A percentile compares a stretch with the other conserved stretches of the same genome.
phyloP scores from a whole-genome alignment of 23 tunicate species.

The Trididemnum miniatum region DNA sequence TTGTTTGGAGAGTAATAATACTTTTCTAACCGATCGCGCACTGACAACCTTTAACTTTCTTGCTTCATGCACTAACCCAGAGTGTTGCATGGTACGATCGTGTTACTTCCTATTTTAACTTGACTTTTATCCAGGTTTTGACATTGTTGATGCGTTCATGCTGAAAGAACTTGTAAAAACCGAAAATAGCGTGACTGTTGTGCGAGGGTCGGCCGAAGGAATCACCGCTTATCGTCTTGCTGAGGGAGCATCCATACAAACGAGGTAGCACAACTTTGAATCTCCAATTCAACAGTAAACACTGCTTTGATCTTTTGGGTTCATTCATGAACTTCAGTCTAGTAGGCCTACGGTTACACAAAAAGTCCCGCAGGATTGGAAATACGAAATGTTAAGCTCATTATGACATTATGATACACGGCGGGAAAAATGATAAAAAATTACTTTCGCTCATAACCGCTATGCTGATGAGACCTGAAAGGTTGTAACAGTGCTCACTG shows the following conservation, averaged over 20 bases:
- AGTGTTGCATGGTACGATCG: background rate
- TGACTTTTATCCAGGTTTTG: conserved; percentile 69
- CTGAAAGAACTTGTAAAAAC: conserved; percentile 1
- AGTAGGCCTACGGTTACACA: too few relatives aligned
- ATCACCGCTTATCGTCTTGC: conserved; percentile 44
- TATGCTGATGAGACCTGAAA: too few relatives aligned
- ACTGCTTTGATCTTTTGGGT: too few relatives aligned
- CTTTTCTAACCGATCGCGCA: background rate
- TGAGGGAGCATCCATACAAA: conserved; percentile 54
- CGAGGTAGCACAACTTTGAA: conserved; percentile 48
- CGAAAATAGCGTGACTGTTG: conserved; percentile 11
- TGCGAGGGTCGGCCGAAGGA: conserved; percentile 41
- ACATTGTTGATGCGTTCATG: conserved; percentile 51
- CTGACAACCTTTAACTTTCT: background rate
- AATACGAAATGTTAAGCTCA: too few relatives aligned
- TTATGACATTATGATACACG: too few relatives aligned
- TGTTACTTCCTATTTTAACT: background rate
- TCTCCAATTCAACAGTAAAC: too few relatives aligned
- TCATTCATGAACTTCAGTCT: too few relatives aligned
- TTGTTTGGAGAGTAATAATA: too few relatives aligned
- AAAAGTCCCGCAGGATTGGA: too few relatives aligned
- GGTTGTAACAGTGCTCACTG: too few relatives aligned
- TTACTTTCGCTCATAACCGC: too few relatives aligned
- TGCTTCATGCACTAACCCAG: background rate
- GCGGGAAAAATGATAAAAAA: too few relatives aligned